phyloP scores from a whole-genome alignment of 2,797 vertebrate species.

The Gymnopithys bicolor region DNA sequence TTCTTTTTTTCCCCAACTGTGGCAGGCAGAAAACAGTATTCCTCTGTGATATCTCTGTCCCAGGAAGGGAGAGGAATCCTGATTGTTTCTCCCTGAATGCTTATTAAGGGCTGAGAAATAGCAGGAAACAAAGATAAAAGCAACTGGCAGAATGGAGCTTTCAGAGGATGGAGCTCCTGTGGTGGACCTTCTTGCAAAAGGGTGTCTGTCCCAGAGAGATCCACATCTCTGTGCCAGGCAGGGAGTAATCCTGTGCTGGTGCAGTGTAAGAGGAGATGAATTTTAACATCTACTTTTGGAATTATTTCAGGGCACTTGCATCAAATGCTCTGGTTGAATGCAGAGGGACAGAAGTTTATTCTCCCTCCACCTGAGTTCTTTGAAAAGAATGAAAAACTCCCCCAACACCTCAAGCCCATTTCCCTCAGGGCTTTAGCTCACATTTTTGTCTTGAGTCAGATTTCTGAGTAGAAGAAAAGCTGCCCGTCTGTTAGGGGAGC shows the following conservation, averaged over 20 bases:
- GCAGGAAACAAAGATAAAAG: neutral
- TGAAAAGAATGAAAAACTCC: slow-evolving; percentile 36
- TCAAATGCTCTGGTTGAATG: neutral
- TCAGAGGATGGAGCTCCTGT: neutral
- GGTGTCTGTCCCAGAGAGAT: neutral
- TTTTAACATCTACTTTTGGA: slow-evolving; percentile 21
- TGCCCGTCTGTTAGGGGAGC: slow-evolving; percentile 54
- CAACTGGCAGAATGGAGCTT: neutral
- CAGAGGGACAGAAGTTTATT: neutral
- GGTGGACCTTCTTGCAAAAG: neutral
- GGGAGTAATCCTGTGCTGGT: neutral
- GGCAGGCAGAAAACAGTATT: neutral
- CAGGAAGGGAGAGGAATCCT: neutral
- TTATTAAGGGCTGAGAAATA: neutral
- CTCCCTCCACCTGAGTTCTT: neutral
- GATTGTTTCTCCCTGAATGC: neutral
- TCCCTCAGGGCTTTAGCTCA: slow-evolving; percentile 41
- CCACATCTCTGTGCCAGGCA: neutral
- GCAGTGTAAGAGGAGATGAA: neutral
- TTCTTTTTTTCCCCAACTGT: fast-evolving
- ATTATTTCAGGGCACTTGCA: neutral
- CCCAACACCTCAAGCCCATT: neutral
- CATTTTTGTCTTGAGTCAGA: slow-evolving; percentile 21
- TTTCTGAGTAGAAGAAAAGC: slow-evolving; percentile 38
- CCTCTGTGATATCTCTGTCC: neutral